Base-by-base conservation (phyloP, 1,140 invertebrate genomes). In the Meloidogyne floridensis region DNA sequence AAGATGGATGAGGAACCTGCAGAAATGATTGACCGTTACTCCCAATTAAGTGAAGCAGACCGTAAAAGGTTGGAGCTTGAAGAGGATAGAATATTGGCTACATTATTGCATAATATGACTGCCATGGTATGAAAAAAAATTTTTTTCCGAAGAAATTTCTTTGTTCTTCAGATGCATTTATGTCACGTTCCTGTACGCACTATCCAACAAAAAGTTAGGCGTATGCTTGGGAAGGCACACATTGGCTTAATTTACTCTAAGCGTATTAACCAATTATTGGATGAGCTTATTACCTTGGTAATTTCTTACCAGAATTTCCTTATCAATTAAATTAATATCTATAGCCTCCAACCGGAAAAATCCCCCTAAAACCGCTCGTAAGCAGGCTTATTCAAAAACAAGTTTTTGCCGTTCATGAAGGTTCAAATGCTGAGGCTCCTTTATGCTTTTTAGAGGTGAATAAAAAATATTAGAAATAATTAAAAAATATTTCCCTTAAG, bases 11-110 rank as follows among this genome's bases (percentile, higher is more conserved):
- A 99, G 91, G 96, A 96, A 74, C 95, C 97, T 5, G 93, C 94
- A 53, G 97, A 99, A 92, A 98, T 99, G 96, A 98, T 99, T 94
- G 97, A 98, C 89, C 93, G 96, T 85, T 99, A 98, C 90, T 96
- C 95, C 87, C 94, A 93, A 81, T 91, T 99, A 53, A 96, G 95
- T 89, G 95, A 97, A 73, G 95, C 94, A 8, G 98, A 99, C 89
- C 93, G 95, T 56, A 98, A 98, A 91, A 92, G 97, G 5, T 91
- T 99, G 43, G 97, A 99, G 88, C 95, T 98, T 83, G 98, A 99
- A 89, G 98, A 99, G 90, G 98, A 99, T 90, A 92, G 96, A 83
- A 91, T 99, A 10, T 91, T 99, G 75, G 95, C 96, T 10, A 97
- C 95, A 0, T 94, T 98, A 91, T 91, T 99, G 15, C 98, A 98